phyloP scores from a whole-genome alignment of 2,797 vertebrate genomes.

The Gymnocypris eckloni region DNA sequence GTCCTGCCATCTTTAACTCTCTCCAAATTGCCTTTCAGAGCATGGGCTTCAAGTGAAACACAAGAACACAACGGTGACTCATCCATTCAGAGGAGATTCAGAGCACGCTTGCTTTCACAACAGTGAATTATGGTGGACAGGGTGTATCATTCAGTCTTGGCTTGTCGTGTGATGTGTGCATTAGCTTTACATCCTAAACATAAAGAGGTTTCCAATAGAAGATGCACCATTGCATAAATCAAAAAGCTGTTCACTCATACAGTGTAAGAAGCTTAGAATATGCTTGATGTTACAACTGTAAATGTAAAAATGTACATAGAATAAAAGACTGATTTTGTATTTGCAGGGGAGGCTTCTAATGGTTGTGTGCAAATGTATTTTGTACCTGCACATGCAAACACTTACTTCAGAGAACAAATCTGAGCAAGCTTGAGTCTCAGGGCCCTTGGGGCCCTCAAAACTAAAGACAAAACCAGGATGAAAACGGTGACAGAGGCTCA shows the following conservation, averaged over 20 bases:
- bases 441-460: neutral
- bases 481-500: neutral
- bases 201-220: conserved; percentile 3
- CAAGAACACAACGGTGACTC: conserved; percentile 24
- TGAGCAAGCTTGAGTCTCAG: neutral
- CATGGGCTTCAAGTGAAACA: neutral
- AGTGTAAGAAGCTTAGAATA: conserved; percentile 16
- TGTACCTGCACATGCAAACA: neutral
- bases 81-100: conserved; percentile 33
- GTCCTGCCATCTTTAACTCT: neutral
- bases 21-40: neutral
- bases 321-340: neutral
- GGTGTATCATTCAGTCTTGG: conserved; percentile 12
- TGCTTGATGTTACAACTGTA: neutral
- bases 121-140: conserved; percentile 15
- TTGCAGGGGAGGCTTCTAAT: neutral
- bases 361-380: neutral
- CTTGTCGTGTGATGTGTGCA: neutral
- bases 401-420: neutral
- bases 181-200: conserved; percentile 5
- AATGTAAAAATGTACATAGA: neutral
- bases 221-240: neutral
- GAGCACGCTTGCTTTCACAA: conserved; percentile 13
- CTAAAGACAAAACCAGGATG: neutral
- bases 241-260: neutral